A percentile compares a stretch with the other conserved stretches of the same genome.
Evolutionary conservation across 2,113 vertebrate species (phyloP).

Genomic region (Pheucticus melanocephalus): DNA sequence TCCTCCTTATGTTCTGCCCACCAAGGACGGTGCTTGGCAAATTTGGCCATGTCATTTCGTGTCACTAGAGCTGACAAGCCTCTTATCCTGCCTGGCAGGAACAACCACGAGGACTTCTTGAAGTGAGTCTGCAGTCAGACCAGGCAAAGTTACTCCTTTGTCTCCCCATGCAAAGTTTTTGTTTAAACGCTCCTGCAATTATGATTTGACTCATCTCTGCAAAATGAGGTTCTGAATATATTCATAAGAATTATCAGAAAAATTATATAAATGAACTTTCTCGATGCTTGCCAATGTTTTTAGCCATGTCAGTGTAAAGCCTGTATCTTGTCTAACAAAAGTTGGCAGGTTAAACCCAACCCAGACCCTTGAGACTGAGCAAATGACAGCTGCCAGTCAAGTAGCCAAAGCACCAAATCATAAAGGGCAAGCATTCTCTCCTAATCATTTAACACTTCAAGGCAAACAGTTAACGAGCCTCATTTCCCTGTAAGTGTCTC

Average conservation of each 20-base stretch:
- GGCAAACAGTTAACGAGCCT: background rate
- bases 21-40: background rate
- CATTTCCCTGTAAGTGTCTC: background rate
- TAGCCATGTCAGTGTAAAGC: background rate
- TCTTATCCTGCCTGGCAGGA: background rate
- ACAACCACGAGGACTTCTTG: background rate
- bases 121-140: background rate
- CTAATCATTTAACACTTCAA: background rate
- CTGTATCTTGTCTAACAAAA: background rate
- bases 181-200: background rate
- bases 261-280: background rate
- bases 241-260: background rate
- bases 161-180: background rate
- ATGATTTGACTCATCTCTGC: background rate
- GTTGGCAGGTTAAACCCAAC: background rate
- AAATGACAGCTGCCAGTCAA: constrained; percentile 3
- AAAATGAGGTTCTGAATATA: background rate
- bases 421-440: background rate
- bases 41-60: background rate
- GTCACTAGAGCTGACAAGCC: background rate
- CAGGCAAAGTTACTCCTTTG: background rate
- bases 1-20: background rate
- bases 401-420: background rate
- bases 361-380: background rate
- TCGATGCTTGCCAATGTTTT: background rate